Conservation (phyloP, 2,113 vertebrate genomes). For the Tiliqua scincoides region DNA sequence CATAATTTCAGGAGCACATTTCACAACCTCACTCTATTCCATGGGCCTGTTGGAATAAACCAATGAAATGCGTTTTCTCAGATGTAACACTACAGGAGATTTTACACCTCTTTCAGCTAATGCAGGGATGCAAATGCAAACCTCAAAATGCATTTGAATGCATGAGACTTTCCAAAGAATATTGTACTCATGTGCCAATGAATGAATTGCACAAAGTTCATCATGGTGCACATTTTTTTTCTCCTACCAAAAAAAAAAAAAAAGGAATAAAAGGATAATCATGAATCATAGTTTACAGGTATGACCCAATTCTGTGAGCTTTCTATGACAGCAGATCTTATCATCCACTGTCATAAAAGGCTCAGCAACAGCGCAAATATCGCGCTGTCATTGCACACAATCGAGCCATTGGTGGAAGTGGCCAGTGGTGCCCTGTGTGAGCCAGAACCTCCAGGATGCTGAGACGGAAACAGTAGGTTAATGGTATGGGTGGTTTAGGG, state of each 20-base stretch:
- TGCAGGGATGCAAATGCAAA: slow-evolving; percentile 11
- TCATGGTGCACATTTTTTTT: slow-evolving; percentile 13
- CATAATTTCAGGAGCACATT: neutral
- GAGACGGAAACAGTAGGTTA: too few species aligned
- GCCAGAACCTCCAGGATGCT: too few species aligned
- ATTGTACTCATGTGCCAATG: neutral
- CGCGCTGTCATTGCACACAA: too few species aligned
- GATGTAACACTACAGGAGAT: neutral
- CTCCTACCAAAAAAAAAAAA: neutral
- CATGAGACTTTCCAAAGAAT: neutral
- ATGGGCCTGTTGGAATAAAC: neutral
- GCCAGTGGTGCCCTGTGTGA: too few species aligned
- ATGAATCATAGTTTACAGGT: neutral
- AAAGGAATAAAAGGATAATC: neutral
- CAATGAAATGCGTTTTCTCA: slow-evolving; percentile 1
- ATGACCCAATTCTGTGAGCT: neutral
- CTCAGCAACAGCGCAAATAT: too few species aligned
- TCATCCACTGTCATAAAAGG: too few species aligned
- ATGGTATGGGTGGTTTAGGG: too few species aligned
- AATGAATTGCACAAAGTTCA: accelerated
- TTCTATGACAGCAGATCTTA: too few species aligned
- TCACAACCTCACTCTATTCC: neutral
- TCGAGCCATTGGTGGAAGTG: too few species aligned
- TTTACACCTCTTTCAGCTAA: neutral
- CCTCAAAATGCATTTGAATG: neutral